phyloP scores from a whole-genome alignment of 2,113 vertebrate genomes.

The Hassar affinis region DNA sequence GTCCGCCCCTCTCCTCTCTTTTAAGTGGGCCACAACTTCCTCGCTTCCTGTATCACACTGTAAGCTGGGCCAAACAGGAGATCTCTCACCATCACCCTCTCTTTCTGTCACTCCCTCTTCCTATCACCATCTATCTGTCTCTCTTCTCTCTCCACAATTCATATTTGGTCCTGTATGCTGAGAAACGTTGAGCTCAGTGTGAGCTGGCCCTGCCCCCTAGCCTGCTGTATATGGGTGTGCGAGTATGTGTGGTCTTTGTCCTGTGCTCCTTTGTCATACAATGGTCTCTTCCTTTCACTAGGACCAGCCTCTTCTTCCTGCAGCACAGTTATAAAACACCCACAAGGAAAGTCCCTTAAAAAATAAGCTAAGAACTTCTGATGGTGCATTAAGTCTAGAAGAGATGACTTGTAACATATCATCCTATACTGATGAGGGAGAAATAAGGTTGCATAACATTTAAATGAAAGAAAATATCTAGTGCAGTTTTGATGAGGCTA shows the following conservation, averaged over 20 bases:
- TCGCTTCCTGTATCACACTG: constrained; percentile 9
- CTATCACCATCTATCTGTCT: not conserved
- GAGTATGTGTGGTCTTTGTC: constrained; percentile 52
- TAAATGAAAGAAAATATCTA: not conserved
- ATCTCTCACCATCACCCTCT: constrained; percentile 41
- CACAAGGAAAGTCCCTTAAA: not conserved
- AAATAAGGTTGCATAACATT: not conserved
- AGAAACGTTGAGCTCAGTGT: constrained; percentile 35
- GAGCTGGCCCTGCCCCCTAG: constrained; percentile 48
- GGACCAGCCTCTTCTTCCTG: constrained; percentile 24
- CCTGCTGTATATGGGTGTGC: constrained; percentile 26
- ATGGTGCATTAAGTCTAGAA: not conserved
- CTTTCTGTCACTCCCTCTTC: constrained; percentile 7
- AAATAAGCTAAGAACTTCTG: constrained; percentile 1
- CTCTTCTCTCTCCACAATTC: constrained; percentile 1
- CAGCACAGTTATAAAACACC: constrained; percentile 30
- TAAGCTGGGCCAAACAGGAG: constrained; percentile 24
- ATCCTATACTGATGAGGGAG: not conserved
- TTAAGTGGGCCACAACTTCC: constrained; percentile 50
- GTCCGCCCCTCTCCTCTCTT: constrained; percentile 36
- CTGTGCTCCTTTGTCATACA: constrained; percentile 49
- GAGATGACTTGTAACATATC: not conserved
- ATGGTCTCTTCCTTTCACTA: constrained; percentile 12
- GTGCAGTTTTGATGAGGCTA: not conserved
- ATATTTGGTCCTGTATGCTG: constrained; percentile 44